Base-by-base conservation (phyloP, 2,797 vertebrate genomes). In the Gila robusta region DNA sequence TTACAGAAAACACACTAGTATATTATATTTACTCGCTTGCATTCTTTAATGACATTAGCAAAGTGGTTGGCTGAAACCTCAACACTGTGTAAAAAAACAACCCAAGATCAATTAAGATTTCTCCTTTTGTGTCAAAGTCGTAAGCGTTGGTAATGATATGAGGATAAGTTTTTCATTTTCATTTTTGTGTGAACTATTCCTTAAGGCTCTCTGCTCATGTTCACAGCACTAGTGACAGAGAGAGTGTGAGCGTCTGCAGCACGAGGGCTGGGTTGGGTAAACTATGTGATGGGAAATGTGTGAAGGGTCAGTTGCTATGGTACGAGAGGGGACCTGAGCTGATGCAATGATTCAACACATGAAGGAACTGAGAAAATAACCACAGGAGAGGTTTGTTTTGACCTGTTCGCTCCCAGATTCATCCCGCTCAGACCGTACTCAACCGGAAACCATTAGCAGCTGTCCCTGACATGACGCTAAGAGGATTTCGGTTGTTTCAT, bases 281-380 rank as follows among this genome's bases (percentile, higher is more conserved):
- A 87, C 56, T 71, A 17, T 35, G 47, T 35, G 23, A 73, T 62
- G 70, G 23, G 32, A 83, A 83, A 83, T 82, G 69, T 79, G 62
- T 83, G 83, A 87, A 89, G 81, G 84, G 83, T 83, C 81, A 89
- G 62, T 84, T 84, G 80, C 67, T 84, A 79, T 85, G 84, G 62
- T 39, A 52, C 41, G 23, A 41, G 16, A 79, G 47, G 47, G n/a
- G 14, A 80, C 62, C 35, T 49, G 62, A 71, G 56, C 83, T 78
- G 79, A 52, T 79, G 79, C 80, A 86, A 82, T 71, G 79, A 82
- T 19, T 82, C 74, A 79, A 72, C 84, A 56, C 73, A 83, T 16
- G 35, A 35, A 79, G 73, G 52, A 82, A 83, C 69, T 41, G 23
- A 82, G 26, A 71, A 83, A 52, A 73, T 39, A 83, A 23, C 19